These are phyloP conservation scores for Kryphioiulus occultus DNA, from an alignment of 2,888 invertebrate genomes.

Conservation along the genomic window DNA sequence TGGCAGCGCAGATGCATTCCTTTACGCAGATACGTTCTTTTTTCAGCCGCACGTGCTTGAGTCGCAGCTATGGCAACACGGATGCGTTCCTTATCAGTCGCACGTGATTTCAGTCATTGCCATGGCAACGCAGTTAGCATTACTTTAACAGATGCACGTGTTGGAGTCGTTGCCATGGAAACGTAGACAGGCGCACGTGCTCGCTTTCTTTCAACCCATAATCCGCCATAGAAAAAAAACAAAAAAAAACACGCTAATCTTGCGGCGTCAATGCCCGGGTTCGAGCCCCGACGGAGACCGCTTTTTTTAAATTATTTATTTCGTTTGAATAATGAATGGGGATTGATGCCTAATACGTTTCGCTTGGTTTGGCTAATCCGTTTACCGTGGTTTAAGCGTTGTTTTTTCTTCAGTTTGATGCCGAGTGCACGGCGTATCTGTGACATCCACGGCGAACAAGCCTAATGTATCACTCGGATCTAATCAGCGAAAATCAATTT, in stretches of 20 bases:
- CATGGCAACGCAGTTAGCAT: too few species aligned
- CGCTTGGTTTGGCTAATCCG: neutral
- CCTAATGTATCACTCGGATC: neutral
- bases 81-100: too few species aligned
- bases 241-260: too few species aligned
- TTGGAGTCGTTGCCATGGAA: too few species aligned
- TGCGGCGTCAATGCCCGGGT: neutral
- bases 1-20: too few species aligned
- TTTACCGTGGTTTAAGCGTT: neutral
- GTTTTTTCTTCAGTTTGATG: neutral
- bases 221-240: too few species aligned
- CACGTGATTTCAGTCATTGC: too few species aligned
- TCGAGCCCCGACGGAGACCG: neutral
- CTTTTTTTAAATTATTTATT: neutral
- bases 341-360: neutral
- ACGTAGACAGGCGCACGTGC: neutral
- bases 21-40: too few species aligned
- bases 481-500: slow-evolving; percentile 9
- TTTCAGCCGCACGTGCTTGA: too few species aligned
- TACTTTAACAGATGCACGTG: too few species aligned
- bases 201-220: neutral
- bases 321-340: neutral
- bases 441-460: neutral
- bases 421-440: neutral
- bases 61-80: too few species aligned